phyloP scores from a whole-genome alignment of 2,113 vertebrate genomes.

The Serilophus lunatus region DNA sequence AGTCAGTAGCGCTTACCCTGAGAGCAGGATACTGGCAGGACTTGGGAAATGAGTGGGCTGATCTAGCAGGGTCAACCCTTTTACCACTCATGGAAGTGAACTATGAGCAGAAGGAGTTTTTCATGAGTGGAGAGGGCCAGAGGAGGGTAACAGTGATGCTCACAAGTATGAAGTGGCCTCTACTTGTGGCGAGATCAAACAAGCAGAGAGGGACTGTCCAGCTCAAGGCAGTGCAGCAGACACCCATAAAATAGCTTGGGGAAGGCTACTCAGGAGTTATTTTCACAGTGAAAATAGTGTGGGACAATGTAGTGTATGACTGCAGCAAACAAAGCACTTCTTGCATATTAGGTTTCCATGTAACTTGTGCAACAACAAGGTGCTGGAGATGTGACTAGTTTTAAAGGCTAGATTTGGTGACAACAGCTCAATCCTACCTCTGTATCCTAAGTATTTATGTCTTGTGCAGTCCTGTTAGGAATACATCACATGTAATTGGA shows the following conservation, averaged over 20 bases:
- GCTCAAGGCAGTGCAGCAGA: background rate
- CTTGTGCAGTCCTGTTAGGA: rapidly evolving
- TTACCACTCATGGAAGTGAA: background rate
- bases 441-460: rapidly evolving
- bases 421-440: background rate
- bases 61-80: background rate
- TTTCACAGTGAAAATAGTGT: background rate
- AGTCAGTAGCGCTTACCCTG: background rate
- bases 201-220: background rate
- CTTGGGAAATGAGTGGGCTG: background rate
- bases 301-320: background rate
- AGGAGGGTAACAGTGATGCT: background rate
- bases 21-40: background rate
- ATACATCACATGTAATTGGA: background rate
- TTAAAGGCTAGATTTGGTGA: background rate
- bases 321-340: background rate
- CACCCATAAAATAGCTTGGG: background rate
- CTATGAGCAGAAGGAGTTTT: background rate
- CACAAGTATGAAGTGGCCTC: background rate
- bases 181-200: background rate
- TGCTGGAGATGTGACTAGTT: background rate
- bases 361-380: rapidly evolving
- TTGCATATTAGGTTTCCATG: background rate
- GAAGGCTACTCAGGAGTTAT: background rate
- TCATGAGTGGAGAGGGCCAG: background rate